These are phyloP conservation scores for Dysmachus trigonus DNA, from an alignment of 2,888 invertebrate genomes.

Conservation along the genomic window DNA sequence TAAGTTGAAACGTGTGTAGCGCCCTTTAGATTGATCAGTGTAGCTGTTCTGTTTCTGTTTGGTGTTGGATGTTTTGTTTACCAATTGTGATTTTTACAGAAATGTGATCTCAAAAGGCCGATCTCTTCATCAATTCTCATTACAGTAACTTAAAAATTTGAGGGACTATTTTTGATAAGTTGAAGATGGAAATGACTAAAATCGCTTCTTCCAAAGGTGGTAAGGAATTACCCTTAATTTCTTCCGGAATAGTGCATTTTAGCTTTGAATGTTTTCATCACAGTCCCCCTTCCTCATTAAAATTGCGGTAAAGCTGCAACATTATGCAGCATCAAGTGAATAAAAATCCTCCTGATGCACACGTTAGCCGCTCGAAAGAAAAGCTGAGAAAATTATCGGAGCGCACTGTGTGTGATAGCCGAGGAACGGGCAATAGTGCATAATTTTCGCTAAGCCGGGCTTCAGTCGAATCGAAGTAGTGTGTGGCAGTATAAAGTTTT, in stretches of 20 bases:
- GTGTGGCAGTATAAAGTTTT: not conserved
- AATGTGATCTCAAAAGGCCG: no score
- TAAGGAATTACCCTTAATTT: no score
- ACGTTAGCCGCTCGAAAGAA: not conserved
- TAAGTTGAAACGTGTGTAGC: no score
- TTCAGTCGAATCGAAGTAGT: not conserved
- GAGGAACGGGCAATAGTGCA: not conserved
- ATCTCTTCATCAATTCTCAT: no score
- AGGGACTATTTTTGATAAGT: no score
- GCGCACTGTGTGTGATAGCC: not conserved
- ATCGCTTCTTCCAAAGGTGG: no score
- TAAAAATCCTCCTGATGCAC: not conserved
- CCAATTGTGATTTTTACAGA: no score
- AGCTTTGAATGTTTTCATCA: not conserved
- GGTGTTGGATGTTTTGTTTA: no score
- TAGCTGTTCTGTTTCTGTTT: no score
- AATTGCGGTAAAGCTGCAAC: not conserved
- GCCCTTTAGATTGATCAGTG: no score
- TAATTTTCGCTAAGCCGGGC: not conserved
- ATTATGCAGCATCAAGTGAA: not conserved
- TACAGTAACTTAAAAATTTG: no score
- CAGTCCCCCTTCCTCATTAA: not conserved
- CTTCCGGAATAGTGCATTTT: not conserved
- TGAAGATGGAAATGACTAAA: no score
- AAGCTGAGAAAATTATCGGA: slow-evolving; percentile 6